Evolutionary conservation across 2,113 vertebrate species (phyloP).

Genomic region (Platycercus adscitus): DNA sequence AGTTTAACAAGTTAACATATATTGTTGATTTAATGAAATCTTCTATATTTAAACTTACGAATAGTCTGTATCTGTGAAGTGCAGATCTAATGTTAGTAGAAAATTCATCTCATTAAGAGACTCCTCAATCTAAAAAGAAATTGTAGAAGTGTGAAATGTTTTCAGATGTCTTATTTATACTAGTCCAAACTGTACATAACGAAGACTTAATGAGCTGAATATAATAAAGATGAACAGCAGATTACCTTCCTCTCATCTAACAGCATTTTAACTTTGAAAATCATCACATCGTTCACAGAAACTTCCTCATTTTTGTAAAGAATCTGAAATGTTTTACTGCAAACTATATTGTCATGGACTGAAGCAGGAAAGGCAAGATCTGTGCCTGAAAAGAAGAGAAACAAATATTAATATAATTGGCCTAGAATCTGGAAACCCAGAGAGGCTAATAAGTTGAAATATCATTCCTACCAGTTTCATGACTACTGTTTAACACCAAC

Average conservation of each 20-base stretch:
- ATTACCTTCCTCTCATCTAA: slow-evolving; percentile 96
- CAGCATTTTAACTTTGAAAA: slow-evolving; percentile 98
- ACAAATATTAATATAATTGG: slow-evolving; percentile 9
- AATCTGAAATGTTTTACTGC: slow-evolving; percentile 99
- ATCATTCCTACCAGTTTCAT: background rate
- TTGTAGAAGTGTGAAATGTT: slow-evolving; percentile 32
- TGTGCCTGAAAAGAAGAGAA: slow-evolving; percentile 78
- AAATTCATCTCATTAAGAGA: slow-evolving; percentile 95
- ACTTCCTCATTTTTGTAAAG: slow-evolving; percentile 99
- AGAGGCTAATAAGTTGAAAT: background rate
- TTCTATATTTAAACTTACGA: slow-evolving; percentile 84
- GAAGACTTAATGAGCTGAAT: background rate
- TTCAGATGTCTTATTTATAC: background rate
- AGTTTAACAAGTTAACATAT: background rate
- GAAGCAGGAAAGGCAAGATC: slow-evolving; percentile 94
- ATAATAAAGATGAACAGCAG: background rate
- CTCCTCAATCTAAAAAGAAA: slow-evolving; percentile 90
- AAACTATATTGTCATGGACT: slow-evolving; percentile 89
- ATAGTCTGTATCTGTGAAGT: slow-evolving; percentile 97
- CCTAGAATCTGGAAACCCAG: background rate
- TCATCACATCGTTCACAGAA: slow-evolving; percentile 92
- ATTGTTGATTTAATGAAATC: background rate
- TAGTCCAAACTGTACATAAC: background rate
- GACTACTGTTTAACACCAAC: background rate
- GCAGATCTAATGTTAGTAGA: slow-evolving; percentile 91